Evolutionary conservation across 1,140 invertebrate genomes (phyloP), one percentile per base, ranked within the genome.

Genomic region (Acyrthosiphon pisum): DNA sequence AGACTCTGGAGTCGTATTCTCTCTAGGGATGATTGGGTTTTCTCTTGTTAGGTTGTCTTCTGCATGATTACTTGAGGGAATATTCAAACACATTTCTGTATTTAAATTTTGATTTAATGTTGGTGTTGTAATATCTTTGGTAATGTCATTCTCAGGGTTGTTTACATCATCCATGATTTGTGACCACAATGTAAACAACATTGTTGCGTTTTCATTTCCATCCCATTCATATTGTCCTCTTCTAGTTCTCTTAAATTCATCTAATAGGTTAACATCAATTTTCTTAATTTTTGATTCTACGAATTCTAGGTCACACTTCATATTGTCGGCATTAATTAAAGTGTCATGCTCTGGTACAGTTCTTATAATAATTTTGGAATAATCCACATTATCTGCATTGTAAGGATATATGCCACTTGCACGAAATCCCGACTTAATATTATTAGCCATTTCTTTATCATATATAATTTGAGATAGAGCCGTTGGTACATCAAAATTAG

Each of bases 101-200:
- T 53, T 53, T 14, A 48, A 11, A 48, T 48, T 48, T 53, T 2
- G 20, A 53, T 53, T 53, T 53, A 11, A 48, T 53, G 50, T 53
- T 53, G 50, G 50, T 53, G 50, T 53, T 53, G 20, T 53, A 22
- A 53, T 53, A 53, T 53, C 50, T 53, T 20, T 22, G 50, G 50
- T 53, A 22, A 53, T 53, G 2, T 53, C 50, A 53, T 53, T 53
- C 50, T 53, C 50, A 0, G 50, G 50, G 50, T 53, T 22, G 20
- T 53, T 53, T 35, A 81, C n/a, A n/a, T 81, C n/a, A 35, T 81
- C 68, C 30, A 81, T n/a, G n/a, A 81, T 35, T n/a, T 30, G 14
- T 81, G n/a, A 81, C 68, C 68, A 81, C n/a, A 81, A 81, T 35
- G 68, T 81, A 81, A 35, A 81, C n/a, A 81, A 35, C 68, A 81